Percentiles rank a stretch among this genome's conserved stretches.
These are phyloP conservation scores for Blastomussa wellsi DNA, from an alignment of 92 coral and sea anemone species.

Conservation along the genomic window DNA sequence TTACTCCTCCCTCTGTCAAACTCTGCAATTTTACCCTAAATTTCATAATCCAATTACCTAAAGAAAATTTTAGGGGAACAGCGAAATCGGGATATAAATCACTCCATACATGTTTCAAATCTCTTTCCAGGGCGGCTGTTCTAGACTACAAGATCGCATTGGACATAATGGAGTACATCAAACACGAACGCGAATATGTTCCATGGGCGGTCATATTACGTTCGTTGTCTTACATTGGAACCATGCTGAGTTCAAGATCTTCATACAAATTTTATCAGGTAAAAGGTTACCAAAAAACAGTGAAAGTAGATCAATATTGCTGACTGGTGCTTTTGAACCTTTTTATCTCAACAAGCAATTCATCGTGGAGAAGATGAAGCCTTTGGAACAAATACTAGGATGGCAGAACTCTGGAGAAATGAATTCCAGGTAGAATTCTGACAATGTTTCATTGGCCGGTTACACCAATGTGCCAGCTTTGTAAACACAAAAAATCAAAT, in stretches of 20 bases:
- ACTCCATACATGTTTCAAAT: background rate
- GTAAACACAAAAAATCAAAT: too few relatives aligned
- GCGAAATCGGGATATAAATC: too few relatives aligned
- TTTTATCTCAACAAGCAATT: conserved; percentile 12
- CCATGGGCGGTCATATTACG: conserved; percentile 72
- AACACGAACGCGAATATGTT: conserved; percentile 65
- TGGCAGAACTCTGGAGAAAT: conserved; percentile 36
- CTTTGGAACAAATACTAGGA: conserved; percentile 19
- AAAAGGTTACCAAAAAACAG: background rate
- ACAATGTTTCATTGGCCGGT: background rate
- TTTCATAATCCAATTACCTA: too few relatives aligned
- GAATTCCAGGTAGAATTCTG: conserved; percentile 16
- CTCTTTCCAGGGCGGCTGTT: conserved; percentile 58
- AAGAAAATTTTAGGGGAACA: too few relatives aligned
- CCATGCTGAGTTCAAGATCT: conserved; percentile 60
- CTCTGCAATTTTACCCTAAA: too few relatives aligned
- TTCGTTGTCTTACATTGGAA: conserved; percentile 62
- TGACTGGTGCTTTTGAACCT: background rate
- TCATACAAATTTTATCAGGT: conserved; percentile 68
- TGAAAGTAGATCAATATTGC: background rate
- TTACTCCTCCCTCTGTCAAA: too few relatives aligned
- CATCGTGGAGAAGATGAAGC: conserved; percentile 27
- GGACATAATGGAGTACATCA: conserved; percentile 58
- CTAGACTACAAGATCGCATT: conserved; percentile 58
- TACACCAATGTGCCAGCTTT: too few relatives aligned